Evolutionary conservation across 2,797 vertebrate genomes (phyloP).

Genomic region (Philypnodon macrostomus): DNA sequence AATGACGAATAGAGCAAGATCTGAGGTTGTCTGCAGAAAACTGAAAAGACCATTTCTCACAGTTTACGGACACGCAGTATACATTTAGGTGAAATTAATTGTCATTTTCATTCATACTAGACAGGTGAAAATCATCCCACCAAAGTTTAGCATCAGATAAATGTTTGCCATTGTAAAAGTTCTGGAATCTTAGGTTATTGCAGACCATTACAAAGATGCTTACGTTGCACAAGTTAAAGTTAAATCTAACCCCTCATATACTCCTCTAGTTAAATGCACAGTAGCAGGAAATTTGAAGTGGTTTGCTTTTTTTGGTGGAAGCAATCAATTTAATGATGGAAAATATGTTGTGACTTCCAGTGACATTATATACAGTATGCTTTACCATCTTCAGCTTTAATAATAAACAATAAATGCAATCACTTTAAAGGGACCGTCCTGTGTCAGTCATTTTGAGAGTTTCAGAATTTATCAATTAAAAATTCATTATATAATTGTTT

Average conservation of each 20-base stretch:
- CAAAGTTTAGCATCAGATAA: slow-evolving; percentile 13
- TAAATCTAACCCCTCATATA: slow-evolving; percentile 58
- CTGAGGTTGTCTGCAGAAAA: no score
- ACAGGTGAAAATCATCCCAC: slow-evolving; percentile 16
- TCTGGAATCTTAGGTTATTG: slow-evolving; percentile 22
- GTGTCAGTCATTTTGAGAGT: no score
- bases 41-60: no score
- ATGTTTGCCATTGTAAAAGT: slow-evolving; percentile 16
- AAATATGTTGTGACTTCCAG: slow-evolving; percentile 14
- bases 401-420: slow-evolving; percentile 15
- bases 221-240: slow-evolving; percentile 51
- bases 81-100: not conserved
- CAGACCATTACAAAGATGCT: slow-evolving; percentile 39
- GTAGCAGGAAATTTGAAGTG: slow-evolving; percentile 34
- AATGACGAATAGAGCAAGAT: no score
- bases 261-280: slow-evolving; percentile 50
- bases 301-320: slow-evolving; percentile 42
- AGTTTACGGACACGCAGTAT: no score
- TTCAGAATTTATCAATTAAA: no score
- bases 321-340: slow-evolving; percentile 35
- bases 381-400: slow-evolving; percentile 1
- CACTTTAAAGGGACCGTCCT: no score
- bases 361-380: slow-evolving; percentile 16
- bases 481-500: no score
- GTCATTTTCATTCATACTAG: slow-evolving; percentile 2